phyloP scores from a whole-genome alignment of 2,888 invertebrate species.

The Chaetogeoica ovagalla region DNA sequence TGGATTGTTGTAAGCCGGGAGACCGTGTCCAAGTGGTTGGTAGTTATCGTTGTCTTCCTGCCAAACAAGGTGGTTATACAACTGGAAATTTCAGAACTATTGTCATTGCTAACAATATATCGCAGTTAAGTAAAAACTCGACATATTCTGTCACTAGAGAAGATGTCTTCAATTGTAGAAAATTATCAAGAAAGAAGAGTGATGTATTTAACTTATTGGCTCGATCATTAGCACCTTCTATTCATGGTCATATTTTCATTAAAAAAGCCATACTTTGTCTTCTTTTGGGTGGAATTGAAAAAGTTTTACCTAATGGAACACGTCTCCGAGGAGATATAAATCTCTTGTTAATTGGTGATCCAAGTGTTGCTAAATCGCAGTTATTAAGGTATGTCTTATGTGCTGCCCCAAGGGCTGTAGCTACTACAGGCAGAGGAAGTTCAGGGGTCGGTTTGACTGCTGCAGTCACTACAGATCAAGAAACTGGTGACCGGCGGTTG shows the following conservation, averaged over 20 bases:
- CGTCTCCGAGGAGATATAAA: slow-evolving; percentile 89
- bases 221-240: slow-evolving; percentile 94
- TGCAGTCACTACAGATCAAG: slow-evolving; percentile 94
- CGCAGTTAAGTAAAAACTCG: slow-evolving; percentile 85
- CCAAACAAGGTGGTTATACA: slow-evolving; percentile 89
- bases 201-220: slow-evolving; percentile 88
- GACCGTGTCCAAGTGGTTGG: slow-evolving; percentile 97
- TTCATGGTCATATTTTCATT: slow-evolving; percentile 94
- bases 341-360: slow-evolving; percentile 93
- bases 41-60: slow-evolving; percentile 90
- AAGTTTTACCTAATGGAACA: slow-evolving; percentile 87
- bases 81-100: slow-evolving; percentile 91
- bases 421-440: slow-evolving; percentile 96
- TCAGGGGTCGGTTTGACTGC: slow-evolving; percentile 98
- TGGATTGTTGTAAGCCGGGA: slow-evolving; percentile 93
- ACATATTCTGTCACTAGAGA: slow-evolving; percentile 76
- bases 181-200: slow-evolving; percentile 70
- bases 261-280: slow-evolving; percentile 95
- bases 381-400: slow-evolving; percentile 87
- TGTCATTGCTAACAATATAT: slow-evolving; percentile 90
- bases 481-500: slow-evolving; percentile 83
- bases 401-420: slow-evolving; percentile 93
- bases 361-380: slow-evolving; percentile 98
- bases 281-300: slow-evolving; percentile 93
- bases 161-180: slow-evolving; percentile 87